Evolutionary conservation across 1,140 invertebrate species (phyloP).

Genomic region (Drosophila bocqueti): DNA sequence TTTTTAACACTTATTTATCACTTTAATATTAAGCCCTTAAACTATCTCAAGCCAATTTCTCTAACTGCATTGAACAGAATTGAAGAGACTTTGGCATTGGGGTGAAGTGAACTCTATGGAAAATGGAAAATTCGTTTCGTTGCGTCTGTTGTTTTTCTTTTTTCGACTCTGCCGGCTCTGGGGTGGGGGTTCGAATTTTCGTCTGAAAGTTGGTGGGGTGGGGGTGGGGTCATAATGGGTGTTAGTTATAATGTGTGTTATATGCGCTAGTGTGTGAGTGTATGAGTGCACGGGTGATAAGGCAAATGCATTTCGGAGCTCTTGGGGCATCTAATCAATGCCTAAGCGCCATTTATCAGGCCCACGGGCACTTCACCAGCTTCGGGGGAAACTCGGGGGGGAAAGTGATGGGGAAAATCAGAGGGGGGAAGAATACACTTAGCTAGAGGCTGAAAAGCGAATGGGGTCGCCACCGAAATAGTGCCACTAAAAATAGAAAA

Average conservation of each 20-base stretch:
- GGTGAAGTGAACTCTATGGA: constrained; percentile 44
- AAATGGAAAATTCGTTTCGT: constrained; percentile 63
- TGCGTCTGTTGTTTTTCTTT: constrained; percentile 52
- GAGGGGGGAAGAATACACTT: constrained; percentile 21
- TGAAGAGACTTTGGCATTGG: constrained; percentile 55
- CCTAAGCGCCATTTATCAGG: constrained; percentile 62
- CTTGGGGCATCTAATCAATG: constrained; percentile 58
- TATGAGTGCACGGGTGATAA: constrained; percentile 51
- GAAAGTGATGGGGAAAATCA: background rate
- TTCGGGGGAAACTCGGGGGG: background rate
- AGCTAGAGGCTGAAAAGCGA: constrained; percentile 35
- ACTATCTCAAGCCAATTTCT: background rate
- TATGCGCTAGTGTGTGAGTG: constrained; percentile 14
- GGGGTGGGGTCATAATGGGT: constrained; percentile 33
- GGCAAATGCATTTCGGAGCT: constrained; percentile 50
- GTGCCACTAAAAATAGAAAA: constrained; percentile 57
- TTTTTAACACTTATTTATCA: background rate
- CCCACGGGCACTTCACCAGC: constrained; percentile 38
- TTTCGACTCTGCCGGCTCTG: constrained; percentile 8
- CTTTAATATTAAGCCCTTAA: background rate
- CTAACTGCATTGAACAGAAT: constrained; percentile 38
- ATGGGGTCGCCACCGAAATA: constrained; percentile 57
- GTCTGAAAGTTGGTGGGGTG: background rate
- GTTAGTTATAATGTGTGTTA: constrained; percentile 52
- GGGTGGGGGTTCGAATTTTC: constrained; percentile 4